Evolutionary conservation across 1,140 invertebrate species (phyloP).

Genomic region (Portunus trituberculatus): DNA sequence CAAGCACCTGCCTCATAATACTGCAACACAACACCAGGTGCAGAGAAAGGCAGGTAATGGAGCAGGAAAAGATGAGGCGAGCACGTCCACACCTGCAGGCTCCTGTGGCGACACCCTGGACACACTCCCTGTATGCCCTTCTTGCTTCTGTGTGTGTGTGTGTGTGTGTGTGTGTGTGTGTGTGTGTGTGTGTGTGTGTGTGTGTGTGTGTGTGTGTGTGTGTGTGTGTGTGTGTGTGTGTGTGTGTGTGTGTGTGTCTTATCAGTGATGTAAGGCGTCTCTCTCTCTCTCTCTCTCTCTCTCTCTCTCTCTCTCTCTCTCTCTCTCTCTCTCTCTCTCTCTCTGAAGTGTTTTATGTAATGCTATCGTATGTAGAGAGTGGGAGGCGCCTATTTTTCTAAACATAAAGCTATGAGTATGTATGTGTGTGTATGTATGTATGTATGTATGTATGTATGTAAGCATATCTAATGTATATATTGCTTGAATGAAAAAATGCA

Average conservation of each 20-base stretch:
- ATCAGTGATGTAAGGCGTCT: no score
- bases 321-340: slow-evolving; percentile 24
- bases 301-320: slow-evolving; percentile 34
- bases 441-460: slow-evolving; percentile 2
- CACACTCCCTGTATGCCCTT: no score
- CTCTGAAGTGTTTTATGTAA: slow-evolving; percentile 1
- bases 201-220: slow-evolving; percentile 37
- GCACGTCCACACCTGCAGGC: background rate
- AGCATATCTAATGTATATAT: no score
- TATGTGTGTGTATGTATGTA: slow-evolving; percentile 9
- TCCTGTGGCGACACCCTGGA: no score
- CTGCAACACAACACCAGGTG: no score
- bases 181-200: slow-evolving; percentile 44
- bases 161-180: slow-evolving; percentile 52
- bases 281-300: slow-evolving; percentile 3
- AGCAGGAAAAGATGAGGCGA: no score
- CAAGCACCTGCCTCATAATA: no score
- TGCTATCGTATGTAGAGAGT: no score
- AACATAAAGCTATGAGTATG: slow-evolving; percentile 23
- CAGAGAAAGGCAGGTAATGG: no score
- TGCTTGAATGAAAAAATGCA: background rate
- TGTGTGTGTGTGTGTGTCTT: no score
- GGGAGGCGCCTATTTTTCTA: background rate
- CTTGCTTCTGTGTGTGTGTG: slow-evolving; percentile 26
- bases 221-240: no score